These are phyloP conservation scores for Zhuqinia jingwanae DNA, from an alignment of 2,888 invertebrate species.

Conservation along the genomic window DNA sequence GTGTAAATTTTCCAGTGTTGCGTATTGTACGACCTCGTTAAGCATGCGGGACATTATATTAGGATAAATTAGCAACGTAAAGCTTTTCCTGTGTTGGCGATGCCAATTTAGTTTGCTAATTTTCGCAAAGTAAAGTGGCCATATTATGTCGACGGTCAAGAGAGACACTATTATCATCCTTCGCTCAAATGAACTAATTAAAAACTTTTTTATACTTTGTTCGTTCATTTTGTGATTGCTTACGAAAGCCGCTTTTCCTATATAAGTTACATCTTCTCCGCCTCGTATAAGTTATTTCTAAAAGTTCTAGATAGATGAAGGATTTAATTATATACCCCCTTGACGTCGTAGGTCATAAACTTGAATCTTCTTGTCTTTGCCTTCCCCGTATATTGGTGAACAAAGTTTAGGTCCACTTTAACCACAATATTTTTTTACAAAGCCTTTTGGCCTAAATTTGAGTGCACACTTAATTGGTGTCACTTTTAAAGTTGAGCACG, in stretches of 20 bases:
- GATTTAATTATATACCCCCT: constrained; percentile 41
- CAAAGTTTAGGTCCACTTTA: constrained; percentile 9
- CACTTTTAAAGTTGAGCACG: constrained; percentile 10
- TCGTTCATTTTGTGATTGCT: not conserved
- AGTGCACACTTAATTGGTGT: constrained; percentile 32
- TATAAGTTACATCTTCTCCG: constrained; percentile 1
- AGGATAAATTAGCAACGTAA: too few species aligned
- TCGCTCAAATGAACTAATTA: constrained; percentile 19
- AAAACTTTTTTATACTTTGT: constrained; percentile 21
- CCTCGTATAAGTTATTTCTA: too few species aligned
- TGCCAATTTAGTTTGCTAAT: too few species aligned
- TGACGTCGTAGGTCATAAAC: constrained; percentile 39
- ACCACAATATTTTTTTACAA: not conserved
- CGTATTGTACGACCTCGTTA: too few species aligned
- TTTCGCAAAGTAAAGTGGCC: not conserved
- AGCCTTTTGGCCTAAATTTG: constrained; percentile 41
- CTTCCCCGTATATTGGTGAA: not conserved
- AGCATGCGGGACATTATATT: too few species aligned
- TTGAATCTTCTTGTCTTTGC: not conserved
- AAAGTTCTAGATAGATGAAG: not conserved
- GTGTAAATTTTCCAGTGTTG: too few species aligned
- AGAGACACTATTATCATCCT: constrained; percentile 3
- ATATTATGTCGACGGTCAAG: constrained; percentile 1
- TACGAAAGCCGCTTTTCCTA: not conserved
- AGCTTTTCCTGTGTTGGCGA: too few species aligned